A percentile compares a stretch with the other conserved stretches of the same genome.
phyloP scores from a whole-genome alignment of 1,140 invertebrate genomes.

The Euglossa dilemma region DNA sequence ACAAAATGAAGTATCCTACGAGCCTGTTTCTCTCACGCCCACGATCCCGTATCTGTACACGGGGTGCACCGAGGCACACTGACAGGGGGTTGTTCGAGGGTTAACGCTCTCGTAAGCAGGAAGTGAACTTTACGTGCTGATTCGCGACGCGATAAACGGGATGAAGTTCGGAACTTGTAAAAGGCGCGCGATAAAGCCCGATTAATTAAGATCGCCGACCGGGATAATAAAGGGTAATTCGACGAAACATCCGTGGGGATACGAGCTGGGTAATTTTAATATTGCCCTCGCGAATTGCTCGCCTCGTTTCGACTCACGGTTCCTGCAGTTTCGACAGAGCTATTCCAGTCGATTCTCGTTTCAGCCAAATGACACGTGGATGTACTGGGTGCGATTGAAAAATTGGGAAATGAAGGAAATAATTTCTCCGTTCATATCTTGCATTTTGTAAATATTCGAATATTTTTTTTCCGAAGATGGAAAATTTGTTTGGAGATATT shows the following conservation, averaged over 20 bases:
- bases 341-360: no score
- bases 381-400: no score
- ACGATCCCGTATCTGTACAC: not conserved
- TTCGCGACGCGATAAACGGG: slow-evolving; percentile 15
- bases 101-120: slow-evolving; percentile 31
- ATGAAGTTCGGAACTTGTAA: slow-evolving; percentile 19
- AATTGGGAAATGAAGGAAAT: no score
- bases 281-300: not conserved
- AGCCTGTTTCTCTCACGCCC: not conserved
- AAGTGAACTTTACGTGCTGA: slow-evolving; percentile 25
- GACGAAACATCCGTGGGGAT: not conserved
- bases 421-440: no score
- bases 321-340: not conserved
- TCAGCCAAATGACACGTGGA: no score
- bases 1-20: slow-evolving; percentile 8
- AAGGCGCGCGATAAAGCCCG: slow-evolving; percentile 7
- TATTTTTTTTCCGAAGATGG: no score
- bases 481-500: no score
- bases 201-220: slow-evolving; percentile 15
- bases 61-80: not conserved
- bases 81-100: not conserved
- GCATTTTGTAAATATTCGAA: no score
- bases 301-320: not conserved
- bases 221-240: slow-evolving; percentile 1
- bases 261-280: not conserved